Percentiles rank a stretch among this genome's conserved stretches.
Evolutionary conservation across 2,888 invertebrate species (phyloP).

Genomic region (Mesodorylaimus sp.): DNA sequence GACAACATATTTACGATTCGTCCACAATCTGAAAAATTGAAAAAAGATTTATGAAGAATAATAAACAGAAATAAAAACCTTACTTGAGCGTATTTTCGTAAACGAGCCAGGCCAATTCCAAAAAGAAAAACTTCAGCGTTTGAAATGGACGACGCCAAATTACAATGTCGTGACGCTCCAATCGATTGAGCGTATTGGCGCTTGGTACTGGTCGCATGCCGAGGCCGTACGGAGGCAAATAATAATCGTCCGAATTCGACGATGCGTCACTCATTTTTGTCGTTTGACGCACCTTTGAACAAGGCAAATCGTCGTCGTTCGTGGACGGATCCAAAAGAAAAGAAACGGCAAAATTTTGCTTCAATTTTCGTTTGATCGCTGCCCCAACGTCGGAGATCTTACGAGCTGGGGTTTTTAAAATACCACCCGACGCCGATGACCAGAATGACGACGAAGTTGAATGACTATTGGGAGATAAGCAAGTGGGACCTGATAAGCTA

Average conservation of each 20-base stretch:
- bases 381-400: no score
- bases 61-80: constrained; percentile 7
- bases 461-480: no score
- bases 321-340: no score
- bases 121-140: constrained; percentile 32
- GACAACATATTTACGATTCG: no score
- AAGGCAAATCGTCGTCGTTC: no score
- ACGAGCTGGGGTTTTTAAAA: no score
- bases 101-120: constrained; percentile 21
- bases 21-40: no score
- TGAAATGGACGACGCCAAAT: constrained; percentile 32
- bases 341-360: no score
- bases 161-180: constrained; percentile 28
- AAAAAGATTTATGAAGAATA: not conserved
- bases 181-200: constrained; percentile 18
- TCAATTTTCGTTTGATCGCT: no score
- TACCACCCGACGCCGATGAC: no score
- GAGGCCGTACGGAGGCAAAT: constrained; percentile 10
- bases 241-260: constrained; percentile 3
- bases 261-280: not conserved
- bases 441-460: no score
- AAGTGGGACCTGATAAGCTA: no score
- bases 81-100: constrained; percentile 6
- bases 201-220: constrained; percentile 20
- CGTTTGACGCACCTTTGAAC: not conserved